Evolutionary conservation across 2,797 vertebrate species (phyloP).

Genomic region (Fistularia commersonii): DNA sequence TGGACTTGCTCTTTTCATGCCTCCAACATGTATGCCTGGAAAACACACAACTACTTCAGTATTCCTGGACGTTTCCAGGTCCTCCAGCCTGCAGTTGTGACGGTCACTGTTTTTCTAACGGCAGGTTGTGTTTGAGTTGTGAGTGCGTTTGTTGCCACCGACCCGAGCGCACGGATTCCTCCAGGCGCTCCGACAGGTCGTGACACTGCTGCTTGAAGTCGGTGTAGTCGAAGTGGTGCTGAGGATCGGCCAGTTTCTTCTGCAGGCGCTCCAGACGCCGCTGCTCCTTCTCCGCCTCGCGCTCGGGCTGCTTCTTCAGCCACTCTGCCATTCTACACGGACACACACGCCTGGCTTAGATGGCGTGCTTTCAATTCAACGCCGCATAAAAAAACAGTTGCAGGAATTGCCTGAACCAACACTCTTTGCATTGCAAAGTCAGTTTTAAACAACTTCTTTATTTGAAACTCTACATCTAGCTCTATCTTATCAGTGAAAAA

Average conservation of each 20-base stretch:
- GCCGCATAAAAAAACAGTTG: too few species aligned
- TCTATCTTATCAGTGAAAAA: too few species aligned
- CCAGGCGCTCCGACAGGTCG: conserved; percentile 87
- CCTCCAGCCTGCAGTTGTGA: too few species aligned
- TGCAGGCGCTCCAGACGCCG: conserved; percentile 81
- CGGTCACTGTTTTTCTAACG: too few species aligned
- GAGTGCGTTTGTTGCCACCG: neutral
- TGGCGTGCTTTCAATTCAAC: too few species aligned
- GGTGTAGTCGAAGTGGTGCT: conserved; percentile 79
- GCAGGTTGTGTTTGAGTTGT: too few species aligned
- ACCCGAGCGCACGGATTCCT: conserved; percentile 94
- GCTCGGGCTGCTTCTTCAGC: conserved; percentile 67
- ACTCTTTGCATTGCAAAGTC: too few species aligned
- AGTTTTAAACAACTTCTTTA: too few species aligned
- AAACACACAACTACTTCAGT: too few species aligned
- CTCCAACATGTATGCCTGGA: conserved; percentile 75
- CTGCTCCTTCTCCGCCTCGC: conserved; percentile 86
- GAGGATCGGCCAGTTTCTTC: conserved; percentile 85
- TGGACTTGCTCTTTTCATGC: conserved; percentile 71
- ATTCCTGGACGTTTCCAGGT: too few species aligned
- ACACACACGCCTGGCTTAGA: neutral
- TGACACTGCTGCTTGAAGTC: conserved; percentile 88
- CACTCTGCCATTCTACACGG: conserved; percentile 90
- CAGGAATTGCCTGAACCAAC: too few species aligned
- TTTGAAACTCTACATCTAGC: too few species aligned